phyloP scores from a whole-genome alignment of 2,797 vertebrate species.

The Scarus forsteni region DNA sequence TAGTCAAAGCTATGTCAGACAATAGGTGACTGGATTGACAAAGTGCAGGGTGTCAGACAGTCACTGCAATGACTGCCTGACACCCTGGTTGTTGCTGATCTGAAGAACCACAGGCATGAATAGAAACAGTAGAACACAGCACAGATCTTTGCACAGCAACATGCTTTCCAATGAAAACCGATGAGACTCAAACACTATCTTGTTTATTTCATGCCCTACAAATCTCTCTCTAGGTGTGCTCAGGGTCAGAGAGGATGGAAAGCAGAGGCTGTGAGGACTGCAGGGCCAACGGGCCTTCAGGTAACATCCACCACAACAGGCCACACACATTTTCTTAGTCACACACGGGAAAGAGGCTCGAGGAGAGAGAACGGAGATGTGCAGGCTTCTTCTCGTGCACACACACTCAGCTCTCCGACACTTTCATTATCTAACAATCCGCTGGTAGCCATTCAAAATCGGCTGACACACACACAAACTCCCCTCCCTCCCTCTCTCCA shows the following conservation, averaged over 20 bases:
- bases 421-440: slow-evolving; percentile 71
- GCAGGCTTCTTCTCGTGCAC: slow-evolving; percentile 9
- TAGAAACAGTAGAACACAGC: neutral
- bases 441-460: slow-evolving; percentile 69
- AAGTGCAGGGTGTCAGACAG: no score
- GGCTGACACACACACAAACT: slow-evolving; percentile 63
- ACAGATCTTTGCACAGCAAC: neutral
- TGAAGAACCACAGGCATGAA: neutral
- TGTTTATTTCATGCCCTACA: neutral
- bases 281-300: slow-evolving; percentile 33
- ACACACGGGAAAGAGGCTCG: slow-evolving; percentile 3
- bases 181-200: neutral
- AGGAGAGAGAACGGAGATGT: slow-evolving; percentile 25
- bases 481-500: slow-evolving; percentile 10
- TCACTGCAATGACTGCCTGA: no score
- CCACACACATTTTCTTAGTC: slow-evolving; percentile 17
- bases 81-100: neutral
- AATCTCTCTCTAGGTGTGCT: slow-evolving; percentile 19
- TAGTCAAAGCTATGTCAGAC: no score
- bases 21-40: no score
- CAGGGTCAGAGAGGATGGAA: slow-evolving; percentile 13
- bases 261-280: slow-evolving; percentile 29
- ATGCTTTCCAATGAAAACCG: neutral
- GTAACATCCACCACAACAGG: slow-evolving; percentile 23
- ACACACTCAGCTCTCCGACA: slow-evolving; percentile 46